Percentiles rank a stretch among this genome's conserved stretches.
These are phyloP conservation scores for Gulo gulo DNA, from an alignment of 2,113 vertebrate species.

Conservation along the genomic window DNA sequence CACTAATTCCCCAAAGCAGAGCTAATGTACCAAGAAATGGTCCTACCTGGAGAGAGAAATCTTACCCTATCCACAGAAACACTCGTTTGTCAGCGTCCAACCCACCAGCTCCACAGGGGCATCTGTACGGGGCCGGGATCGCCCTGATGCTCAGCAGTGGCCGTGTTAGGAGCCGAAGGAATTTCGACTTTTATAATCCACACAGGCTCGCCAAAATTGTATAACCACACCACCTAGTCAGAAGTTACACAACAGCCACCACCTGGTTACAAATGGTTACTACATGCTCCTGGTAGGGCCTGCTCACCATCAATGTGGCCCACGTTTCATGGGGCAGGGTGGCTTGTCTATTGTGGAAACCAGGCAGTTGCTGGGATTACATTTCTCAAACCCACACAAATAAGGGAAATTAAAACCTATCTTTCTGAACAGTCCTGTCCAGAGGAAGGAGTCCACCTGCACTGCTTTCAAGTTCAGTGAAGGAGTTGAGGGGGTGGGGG, in stretches of 20 bases:
- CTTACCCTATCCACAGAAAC: neutral
- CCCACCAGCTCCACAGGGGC: neutral
- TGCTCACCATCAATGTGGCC: neutral
- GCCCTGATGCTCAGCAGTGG: neutral
- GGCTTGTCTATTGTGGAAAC: neutral
- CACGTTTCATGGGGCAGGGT: neutral
- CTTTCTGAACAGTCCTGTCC: conserved; percentile 18
- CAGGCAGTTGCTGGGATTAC: conserved; percentile 14
- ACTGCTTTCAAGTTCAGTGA: neutral
- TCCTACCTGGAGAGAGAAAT: conserved; percentile 67
- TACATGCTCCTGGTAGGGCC: neutral
- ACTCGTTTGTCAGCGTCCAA: neutral
- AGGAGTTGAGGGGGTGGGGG: neutral
- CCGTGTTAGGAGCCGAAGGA: conserved; percentile 48
- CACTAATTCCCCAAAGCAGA: neutral
- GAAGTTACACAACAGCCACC: conserved; percentile 77
- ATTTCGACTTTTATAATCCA: conserved; percentile 75
- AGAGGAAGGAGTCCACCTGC: conserved; percentile 10
- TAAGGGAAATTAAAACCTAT: conserved; percentile 41
- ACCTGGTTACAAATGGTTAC: conserved; percentile 58
- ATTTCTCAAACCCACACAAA: conserved; percentile 57
- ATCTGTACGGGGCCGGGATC: neutral
- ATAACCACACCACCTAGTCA: conserved; percentile 75
- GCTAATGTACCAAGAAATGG: neutral
- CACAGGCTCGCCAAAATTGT: conserved; percentile 70